Evolutionary conservation across 2,797 vertebrate genomes (phyloP).

Genomic region (Acanthurus leucopareius): DNA sequence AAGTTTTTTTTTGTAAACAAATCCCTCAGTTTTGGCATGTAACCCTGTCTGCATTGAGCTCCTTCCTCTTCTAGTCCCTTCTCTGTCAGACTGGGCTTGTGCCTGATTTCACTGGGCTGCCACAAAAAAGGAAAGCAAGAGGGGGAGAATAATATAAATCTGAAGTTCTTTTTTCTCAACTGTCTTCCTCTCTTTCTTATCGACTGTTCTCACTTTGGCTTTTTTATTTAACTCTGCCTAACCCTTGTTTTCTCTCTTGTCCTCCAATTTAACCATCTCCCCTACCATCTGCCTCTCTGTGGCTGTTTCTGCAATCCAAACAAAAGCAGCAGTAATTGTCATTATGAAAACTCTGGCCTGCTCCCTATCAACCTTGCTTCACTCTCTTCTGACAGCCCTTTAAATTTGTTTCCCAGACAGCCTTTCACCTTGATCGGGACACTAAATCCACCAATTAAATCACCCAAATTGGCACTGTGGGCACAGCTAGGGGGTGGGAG

Average conservation of each 20-base stretch:
- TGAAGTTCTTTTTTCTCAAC: slow-evolving; percentile 53
- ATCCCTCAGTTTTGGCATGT: slow-evolving; percentile 71
- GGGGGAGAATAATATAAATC: slow-evolving; percentile 44
- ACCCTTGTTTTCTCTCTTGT: slow-evolving; percentile 33
- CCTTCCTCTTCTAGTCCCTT: slow-evolving; percentile 66
- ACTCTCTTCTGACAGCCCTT: slow-evolving; percentile 63
- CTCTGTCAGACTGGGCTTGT: slow-evolving; percentile 62
- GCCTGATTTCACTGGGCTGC: slow-evolving; percentile 68
- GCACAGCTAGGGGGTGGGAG: slow-evolving; percentile 60
- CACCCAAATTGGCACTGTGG: slow-evolving; percentile 79
- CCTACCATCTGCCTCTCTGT: slow-evolving; percentile 10
- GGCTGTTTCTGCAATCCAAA: slow-evolving; percentile 42
- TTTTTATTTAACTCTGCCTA: slow-evolving; percentile 57
- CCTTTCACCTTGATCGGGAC: slow-evolving; percentile 81
- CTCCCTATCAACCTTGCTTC: slow-evolving; percentile 45
- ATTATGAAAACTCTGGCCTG: slow-evolving; percentile 63
- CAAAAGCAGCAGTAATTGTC: slow-evolving; percentile 62
- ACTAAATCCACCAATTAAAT: slow-evolving; percentile 87
- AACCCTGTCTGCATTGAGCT: slow-evolving; percentile 69
- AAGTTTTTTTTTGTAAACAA: slow-evolving; percentile 74
- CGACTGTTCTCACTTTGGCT: slow-evolving; percentile 50
- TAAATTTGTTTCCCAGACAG: slow-evolving; percentile 82
- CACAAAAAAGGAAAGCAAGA: slow-evolving; percentile 54
- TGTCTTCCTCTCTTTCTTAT: slow-evolving; percentile 50
- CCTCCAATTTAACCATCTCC: slow-evolving; percentile 33